A percentile compares a stretch with the other conserved stretches of the same genome.
phyloP scores from a whole-genome alignment of 2,113 vertebrate species.

The Neodontobutis hainanensis region DNA sequence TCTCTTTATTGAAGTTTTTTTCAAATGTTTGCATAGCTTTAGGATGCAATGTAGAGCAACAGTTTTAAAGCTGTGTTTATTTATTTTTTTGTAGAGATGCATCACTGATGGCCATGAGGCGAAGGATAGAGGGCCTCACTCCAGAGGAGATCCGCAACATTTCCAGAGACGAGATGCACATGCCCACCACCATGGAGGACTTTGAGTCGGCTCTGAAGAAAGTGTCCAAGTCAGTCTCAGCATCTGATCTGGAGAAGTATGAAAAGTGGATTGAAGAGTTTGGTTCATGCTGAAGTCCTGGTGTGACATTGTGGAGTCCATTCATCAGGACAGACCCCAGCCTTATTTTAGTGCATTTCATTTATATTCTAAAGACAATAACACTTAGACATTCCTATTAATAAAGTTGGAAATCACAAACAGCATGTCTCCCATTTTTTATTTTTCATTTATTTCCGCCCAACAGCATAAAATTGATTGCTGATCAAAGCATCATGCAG shows the following conservation, averaged over 20 bases:
- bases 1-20: too few relatives aligned
- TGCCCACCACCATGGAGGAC: conserved; percentile 99
- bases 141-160: conserved; percentile 98
- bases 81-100: conserved; percentile 82
- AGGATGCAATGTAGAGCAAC: background rate
- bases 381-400: too few relatives aligned
- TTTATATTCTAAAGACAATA: too few relatives aligned
- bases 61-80: background rate
- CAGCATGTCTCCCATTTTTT: too few relatives aligned
- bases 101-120: conserved; percentile 97
- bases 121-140: conserved; percentile 93
- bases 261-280: conserved; percentile 98
- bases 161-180: conserved; percentile 96
- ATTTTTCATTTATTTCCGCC: too few relatives aligned
- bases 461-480: too few relatives aligned
- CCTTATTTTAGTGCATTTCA: too few relatives aligned
- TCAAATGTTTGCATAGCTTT: too few relatives aligned
- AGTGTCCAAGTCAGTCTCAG: conserved; percentile 96
- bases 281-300: conserved; percentile 87
- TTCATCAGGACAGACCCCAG: too few relatives aligned
- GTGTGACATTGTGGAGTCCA: too few relatives aligned
- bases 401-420: too few relatives aligned
- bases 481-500: too few relatives aligned
- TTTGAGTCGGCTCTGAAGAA: conserved; percentile 94
- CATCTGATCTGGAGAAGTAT: conserved; percentile 93